phyloP scores from a whole-genome alignment of 2,888 invertebrate species.

The Sphaerophoria rueppellii region DNA sequence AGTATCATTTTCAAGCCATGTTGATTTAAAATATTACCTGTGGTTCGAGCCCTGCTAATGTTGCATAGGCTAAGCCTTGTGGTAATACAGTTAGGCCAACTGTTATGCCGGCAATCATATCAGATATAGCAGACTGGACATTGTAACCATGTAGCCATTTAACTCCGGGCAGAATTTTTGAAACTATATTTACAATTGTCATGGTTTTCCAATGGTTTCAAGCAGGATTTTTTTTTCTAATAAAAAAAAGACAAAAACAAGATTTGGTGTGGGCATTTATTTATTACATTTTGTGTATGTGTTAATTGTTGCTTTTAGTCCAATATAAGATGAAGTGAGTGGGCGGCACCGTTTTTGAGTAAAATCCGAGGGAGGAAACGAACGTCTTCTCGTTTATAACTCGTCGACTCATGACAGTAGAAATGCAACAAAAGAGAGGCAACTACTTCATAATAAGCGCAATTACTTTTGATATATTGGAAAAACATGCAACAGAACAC shows the following conservation, averaged over 20 bases:
- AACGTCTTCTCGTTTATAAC: too few species aligned
- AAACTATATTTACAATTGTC: slow-evolving; percentile 72
- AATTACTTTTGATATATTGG: too few species aligned
- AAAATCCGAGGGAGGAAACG: too few species aligned
- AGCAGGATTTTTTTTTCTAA: background rate
- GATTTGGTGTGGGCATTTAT: too few species aligned
- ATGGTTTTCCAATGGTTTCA: slow-evolving; percentile 47
- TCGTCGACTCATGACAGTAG: too few species aligned
- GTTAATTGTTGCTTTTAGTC: too few species aligned
- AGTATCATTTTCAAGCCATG: background rate
- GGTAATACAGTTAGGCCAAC: slow-evolving; percentile 97
- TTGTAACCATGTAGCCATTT: slow-evolving; percentile 91
- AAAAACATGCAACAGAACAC: too few species aligned
- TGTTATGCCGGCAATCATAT: slow-evolving; percentile 95
- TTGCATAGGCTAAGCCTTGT: slow-evolving; percentile 95
- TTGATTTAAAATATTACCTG: slow-evolving; percentile 84
- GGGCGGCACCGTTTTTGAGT: too few species aligned
- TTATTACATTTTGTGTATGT: too few species aligned
- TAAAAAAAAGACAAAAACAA: background rate
- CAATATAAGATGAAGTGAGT: too few species aligned
- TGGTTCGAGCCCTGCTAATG: slow-evolving; percentile 92
- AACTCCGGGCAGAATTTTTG: slow-evolving; percentile 81
- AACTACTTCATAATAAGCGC: too few species aligned
- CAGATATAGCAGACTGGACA: slow-evolving; percentile 89
- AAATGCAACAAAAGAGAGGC: too few species aligned